Evolutionary conservation across 1,140 invertebrate genomes (phyloP).

Genomic region (Atopsyche davidsoni): DNA sequence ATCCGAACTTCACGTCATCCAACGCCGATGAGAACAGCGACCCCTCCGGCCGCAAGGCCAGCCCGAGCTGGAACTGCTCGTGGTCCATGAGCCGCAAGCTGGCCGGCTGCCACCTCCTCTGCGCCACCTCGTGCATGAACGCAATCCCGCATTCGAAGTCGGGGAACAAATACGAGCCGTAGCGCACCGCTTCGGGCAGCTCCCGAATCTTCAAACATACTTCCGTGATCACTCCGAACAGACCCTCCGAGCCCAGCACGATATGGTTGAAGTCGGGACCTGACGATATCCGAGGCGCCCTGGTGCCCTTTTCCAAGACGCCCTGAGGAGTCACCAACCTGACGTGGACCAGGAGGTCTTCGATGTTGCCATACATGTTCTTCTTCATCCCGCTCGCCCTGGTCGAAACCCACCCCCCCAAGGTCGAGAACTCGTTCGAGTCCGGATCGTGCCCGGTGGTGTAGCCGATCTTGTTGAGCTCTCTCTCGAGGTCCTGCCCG

Average conservation of each 20-base stretch:
- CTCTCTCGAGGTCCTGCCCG: slow-evolving; percentile 59
- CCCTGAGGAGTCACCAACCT: slow-evolving; percentile 61
- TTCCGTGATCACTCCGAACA: slow-evolving; percentile 64
- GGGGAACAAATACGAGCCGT: slow-evolving; percentile 67
- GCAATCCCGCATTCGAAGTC: slow-evolving; percentile 59
- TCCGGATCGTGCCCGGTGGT: slow-evolving; percentile 66
- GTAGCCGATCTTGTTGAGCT: slow-evolving; percentile 42
- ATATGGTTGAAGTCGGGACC: slow-evolving; percentile 70
- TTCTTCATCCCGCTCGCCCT: slow-evolving; percentile 76
- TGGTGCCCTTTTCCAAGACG: slow-evolving; percentile 54
- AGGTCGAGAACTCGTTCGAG: slow-evolving; percentile 68
- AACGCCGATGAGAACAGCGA: slow-evolving; percentile 47
- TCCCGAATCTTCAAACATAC: slow-evolving; percentile 66
- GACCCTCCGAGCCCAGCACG: slow-evolving; percentile 69
- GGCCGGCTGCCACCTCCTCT: slow-evolving; percentile 60
- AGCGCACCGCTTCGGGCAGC: slow-evolving; percentile 54
- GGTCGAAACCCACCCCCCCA: slow-evolving; percentile 73
- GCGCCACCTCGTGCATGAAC: slow-evolving; percentile 53
- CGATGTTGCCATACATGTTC: slow-evolving; percentile 72
- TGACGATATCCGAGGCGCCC: slow-evolving; percentile 57
- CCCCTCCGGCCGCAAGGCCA: slow-evolving; percentile 54
- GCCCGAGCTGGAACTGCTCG: slow-evolving; percentile 66
- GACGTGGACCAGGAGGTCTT: slow-evolving; percentile 62
- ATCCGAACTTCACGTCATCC: slow-evolving; percentile 58
- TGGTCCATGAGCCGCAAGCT: slow-evolving; percentile 69